These are phyloP conservation scores for Tachina fera DNA, from an alignment of 2,888 invertebrate genomes.

Conservation along the genomic window DNA sequence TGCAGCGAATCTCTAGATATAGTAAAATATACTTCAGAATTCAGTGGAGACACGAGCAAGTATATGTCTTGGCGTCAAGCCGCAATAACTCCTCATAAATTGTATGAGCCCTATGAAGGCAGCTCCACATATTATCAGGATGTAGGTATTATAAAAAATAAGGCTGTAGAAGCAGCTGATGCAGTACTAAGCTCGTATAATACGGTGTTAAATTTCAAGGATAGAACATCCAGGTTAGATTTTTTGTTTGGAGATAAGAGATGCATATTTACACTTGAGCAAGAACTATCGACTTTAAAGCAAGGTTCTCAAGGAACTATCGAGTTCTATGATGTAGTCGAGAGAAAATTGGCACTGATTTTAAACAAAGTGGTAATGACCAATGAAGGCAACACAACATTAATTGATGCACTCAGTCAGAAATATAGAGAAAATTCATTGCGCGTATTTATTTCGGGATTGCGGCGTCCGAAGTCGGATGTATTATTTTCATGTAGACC, in stretches of 20 bases:
- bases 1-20: constrained; percentile 35
- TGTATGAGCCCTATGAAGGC: constrained; percentile 17
- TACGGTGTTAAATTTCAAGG: constrained; percentile 34
- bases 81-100: constrained; percentile 10
- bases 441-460: constrained; percentile 43
- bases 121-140: constrained; percentile 37
- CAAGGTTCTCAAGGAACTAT: constrained; percentile 64
- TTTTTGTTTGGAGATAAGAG: constrained; percentile 72
- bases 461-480: constrained; percentile 9
- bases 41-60: constrained; percentile 5
- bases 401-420: constrained; percentile 50
- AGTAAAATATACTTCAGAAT: constrained; percentile 32
- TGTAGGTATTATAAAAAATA: constrained; percentile 28
- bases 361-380: constrained; percentile 72
- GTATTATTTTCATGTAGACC: constrained; percentile 14
- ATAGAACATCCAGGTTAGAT: constrained; percentile 57
- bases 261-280: constrained; percentile 61
- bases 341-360: constrained; percentile 67
- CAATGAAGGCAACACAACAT: constrained; percentile 39
- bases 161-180: constrained; percentile 27
- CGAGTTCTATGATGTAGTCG: constrained; percentile 71
- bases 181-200: constrained; percentile 30
- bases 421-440: constrained; percentile 40
- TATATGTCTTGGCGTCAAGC: too few relatives aligned
- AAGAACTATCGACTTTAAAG: constrained; percentile 67